phyloP scores from a whole-genome alignment of 2,797 vertebrate species.

The Microctenopoma stevenorrisi region DNA sequence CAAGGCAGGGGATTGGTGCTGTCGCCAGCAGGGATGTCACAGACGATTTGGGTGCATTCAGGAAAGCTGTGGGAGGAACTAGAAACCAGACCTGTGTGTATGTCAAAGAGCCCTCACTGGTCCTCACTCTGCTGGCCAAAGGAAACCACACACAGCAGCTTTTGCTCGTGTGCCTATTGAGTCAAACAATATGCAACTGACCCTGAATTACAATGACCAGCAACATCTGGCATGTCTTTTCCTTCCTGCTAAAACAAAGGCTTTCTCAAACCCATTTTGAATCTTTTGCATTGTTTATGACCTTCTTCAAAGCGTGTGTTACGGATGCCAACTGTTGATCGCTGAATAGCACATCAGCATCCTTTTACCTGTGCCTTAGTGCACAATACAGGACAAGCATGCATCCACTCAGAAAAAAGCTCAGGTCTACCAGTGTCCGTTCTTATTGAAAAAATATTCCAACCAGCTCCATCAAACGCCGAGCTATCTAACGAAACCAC shows the following conservation, averaged over 20 bases:
- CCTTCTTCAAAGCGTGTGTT: background rate
- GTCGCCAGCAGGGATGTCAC: slow-evolving; percentile 20
- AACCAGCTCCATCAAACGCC: background rate
- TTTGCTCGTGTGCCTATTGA: slow-evolving; percentile 12
- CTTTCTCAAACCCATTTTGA: too few relatives aligned
- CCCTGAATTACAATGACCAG: slow-evolving; percentile 24
- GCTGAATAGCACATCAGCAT: background rate
- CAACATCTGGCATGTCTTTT: slow-evolving; percentile 26
- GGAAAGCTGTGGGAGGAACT: background rate
- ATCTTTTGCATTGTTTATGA: too few relatives aligned
- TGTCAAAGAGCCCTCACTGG: too few relatives aligned
- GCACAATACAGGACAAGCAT: background rate
- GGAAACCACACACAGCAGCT: background rate
- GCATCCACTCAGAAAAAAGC: background rate
- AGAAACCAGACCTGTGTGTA: too few relatives aligned
- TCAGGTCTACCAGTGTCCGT: background rate
- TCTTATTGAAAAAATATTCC: background rate
- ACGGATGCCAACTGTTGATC: background rate
- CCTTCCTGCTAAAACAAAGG: too few relatives aligned
- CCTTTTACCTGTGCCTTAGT: background rate
- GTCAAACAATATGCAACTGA: slow-evolving; percentile 37
- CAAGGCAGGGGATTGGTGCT: background rate
- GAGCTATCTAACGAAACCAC: background rate
- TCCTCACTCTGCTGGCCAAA: too few relatives aligned
- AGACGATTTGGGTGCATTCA: slow-evolving; percentile 5